phyloP scores from a whole-genome alignment of 2,888 invertebrate species.

The Teleiodes luculella region DNA sequence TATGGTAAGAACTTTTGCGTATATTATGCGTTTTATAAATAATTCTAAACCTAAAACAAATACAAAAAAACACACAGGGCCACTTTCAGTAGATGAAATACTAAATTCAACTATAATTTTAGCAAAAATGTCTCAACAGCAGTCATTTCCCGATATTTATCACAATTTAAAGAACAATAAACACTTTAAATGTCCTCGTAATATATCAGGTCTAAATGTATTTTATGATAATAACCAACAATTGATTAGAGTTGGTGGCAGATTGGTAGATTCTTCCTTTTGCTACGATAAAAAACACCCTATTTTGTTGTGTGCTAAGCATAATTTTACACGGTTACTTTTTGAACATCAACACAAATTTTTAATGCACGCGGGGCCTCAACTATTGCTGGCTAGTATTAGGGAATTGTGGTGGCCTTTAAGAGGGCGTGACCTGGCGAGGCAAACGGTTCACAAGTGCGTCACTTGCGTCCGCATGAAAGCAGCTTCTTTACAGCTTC shows the following conservation, averaged over 20 bases:
- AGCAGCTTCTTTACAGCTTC: constrained; percentile 13
- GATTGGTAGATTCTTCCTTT: not conserved
- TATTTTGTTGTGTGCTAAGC: constrained; percentile 2
- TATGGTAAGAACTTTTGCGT: constrained; percentile 2
- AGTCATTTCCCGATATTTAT: constrained; percentile 2
- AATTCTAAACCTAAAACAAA: constrained; percentile 8
- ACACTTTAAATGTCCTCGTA: not conserved
- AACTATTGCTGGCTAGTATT: constrained; percentile 4
- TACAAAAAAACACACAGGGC: not conserved
- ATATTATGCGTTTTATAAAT: constrained; percentile 14
- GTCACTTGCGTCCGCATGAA: constrained; percentile 19
- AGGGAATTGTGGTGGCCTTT: constrained; percentile 19
- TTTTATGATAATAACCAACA: constrained; percentile 3
- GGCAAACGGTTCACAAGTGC: constrained; percentile 15
- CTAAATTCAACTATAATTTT: not conserved
- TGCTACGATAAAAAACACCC: constrained; percentile 10
- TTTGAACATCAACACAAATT: not conserved
- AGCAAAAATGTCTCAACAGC: constrained; percentile 4
- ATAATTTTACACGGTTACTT: not conserved
- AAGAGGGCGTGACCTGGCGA: constrained; percentile 21
- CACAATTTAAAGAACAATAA: constrained; percentile 7
- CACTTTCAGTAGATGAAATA: constrained; percentile 2
- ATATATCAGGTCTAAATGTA: not conserved
- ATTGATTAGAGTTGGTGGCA: constrained; percentile 9
- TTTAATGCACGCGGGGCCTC: constrained; percentile 10